Evolutionary conservation across 2,797 vertebrate species (phyloP), one percentile per base, ranked within the genome.

Genomic region (Cynodonichthys magdalenae): DNA sequence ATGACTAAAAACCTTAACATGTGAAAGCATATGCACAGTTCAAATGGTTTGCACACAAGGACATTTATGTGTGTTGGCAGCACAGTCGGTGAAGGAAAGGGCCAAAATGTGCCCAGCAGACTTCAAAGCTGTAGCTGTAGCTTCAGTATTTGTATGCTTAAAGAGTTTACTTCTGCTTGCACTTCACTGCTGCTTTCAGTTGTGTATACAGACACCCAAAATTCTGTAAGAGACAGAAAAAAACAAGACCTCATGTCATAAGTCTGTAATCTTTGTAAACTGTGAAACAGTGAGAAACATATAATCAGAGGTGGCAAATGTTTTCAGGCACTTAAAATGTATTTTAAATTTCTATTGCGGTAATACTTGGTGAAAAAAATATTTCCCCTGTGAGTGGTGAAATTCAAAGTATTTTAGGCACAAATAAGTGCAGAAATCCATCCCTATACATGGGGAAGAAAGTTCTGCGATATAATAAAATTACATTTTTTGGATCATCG

Each of bases 151-250:
- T 10, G 15, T 8, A 39, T 31, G 53, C 44, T 10, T n/a, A 53
- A 24, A 48, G 50, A 12, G 10, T 68, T 92, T 69, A 93, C 54
- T 92, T 91, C 53, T 82, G 85, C 73, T 93, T 94, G 50, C 73
- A 79, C 76, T 94, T 94, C 70, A 90, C 71, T 10, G 80, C 77
- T 19, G 82, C 80, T 72, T 91, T 93, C 51, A 95, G 75, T 74
- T 83, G 92, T 34, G 59, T 78, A 75, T 92, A 94, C 46, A 93
- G 48, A 27, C 61, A 78, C 15, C 77, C 85, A 36, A 92, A 93
- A 71, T 90, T 94, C 94, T 95, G 85, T 10, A 74, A 75, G 71
- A 75, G 53, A 72, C 74, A 60, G 2, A 74, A n/a, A 67, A 63
- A 11, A 36, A 65, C 6, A 17, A 19, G 15, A 20, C 12, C 19